A percentile compares a stretch with the other conserved stretches of the same genome.
These are phyloP conservation scores for Margaritifera margaritifera DNA, from an alignment of 2,888 invertebrate species.

Conservation along the genomic window DNA sequence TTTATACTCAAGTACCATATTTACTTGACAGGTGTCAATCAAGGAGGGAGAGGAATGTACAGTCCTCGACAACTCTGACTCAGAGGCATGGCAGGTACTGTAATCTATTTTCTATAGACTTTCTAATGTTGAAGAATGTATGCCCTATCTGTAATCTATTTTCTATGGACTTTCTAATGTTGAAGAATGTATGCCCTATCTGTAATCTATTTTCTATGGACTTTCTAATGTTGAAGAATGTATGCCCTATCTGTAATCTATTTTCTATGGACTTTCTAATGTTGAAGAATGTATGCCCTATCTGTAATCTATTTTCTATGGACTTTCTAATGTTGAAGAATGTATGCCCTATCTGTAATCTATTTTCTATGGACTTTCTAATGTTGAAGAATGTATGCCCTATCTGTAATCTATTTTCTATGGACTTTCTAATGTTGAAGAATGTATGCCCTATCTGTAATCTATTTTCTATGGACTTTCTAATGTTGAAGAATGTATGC, in stretches of 20 bases:
- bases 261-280: too few relatives aligned
- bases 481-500: too few relatives aligned
- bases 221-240: too few relatives aligned
- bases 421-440: too few relatives aligned
- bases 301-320: slow-evolving; percentile 3
- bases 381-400: too few relatives aligned
- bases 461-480: too few relatives aligned
- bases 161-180: too few relatives aligned
- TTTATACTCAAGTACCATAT: background rate
- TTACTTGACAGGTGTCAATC: slow-evolving; percentile 52
- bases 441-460: slow-evolving; percentile 1
- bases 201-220: slow-evolving; percentile 1
- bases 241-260: slow-evolving; percentile 3
- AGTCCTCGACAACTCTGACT: slow-evolving; percentile 63
- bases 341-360: slow-evolving; percentile 1
- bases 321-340: too few relatives aligned
- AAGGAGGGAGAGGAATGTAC: slow-evolving; percentile 56
- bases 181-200: background rate
- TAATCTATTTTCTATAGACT: too few relatives aligned
- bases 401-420: slow-evolving; percentile 3
- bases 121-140: too few relatives aligned
- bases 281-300: too few relatives aligned
- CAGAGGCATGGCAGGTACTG: slow-evolving; percentile 66
- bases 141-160: slow-evolving; percentile 3
- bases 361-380: too few relatives aligned